Conservation (phyloP, 2,113 vertebrate genomes). For the Notarius lentiginosus region DNA sequence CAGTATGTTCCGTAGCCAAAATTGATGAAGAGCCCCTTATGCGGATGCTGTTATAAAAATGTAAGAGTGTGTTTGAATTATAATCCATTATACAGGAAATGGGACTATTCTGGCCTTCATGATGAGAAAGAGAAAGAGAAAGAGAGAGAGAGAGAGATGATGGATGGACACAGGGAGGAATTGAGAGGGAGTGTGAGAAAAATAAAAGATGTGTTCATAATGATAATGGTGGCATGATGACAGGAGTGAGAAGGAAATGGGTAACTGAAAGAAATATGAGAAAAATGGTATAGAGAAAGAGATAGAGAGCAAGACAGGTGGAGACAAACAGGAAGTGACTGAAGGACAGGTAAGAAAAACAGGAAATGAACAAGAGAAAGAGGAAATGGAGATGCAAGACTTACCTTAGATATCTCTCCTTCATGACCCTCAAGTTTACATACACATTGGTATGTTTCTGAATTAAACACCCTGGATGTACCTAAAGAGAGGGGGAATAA, state of each 20-base stretch:
- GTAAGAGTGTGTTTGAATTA: conserved; percentile 37
- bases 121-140: not conserved
- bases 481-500: conserved; percentile 67
- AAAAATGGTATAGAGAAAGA: conserved; percentile 36
- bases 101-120: conserved; percentile 35
- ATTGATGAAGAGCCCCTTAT: conserved; percentile 20
- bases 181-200: conserved; percentile 10
- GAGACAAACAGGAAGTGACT: conserved; percentile 40
- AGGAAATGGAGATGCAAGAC: conserved; percentile 33
- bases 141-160: not conserved
- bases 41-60: conserved; percentile 25
- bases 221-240: conserved; percentile 3
- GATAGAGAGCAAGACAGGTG: conserved; percentile 27
- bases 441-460: conserved; percentile 79
- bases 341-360: conserved; percentile 17
- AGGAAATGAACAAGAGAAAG: conserved; percentile 30
- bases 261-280: conserved; percentile 35
- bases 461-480: conserved; percentile 81
- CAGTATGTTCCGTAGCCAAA: conserved; percentile 22
- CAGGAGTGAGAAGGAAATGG: conserved; percentile 4
- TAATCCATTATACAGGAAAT: conserved; percentile 45
- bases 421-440: conserved; percentile 83
- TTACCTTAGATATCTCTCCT: conserved; percentile 92
- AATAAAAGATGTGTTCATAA: conserved; percentile 13
- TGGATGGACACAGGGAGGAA: not conserved